phyloP scores from a whole-genome alignment of 1,140 invertebrate species.

The Bombus turneri region DNA sequence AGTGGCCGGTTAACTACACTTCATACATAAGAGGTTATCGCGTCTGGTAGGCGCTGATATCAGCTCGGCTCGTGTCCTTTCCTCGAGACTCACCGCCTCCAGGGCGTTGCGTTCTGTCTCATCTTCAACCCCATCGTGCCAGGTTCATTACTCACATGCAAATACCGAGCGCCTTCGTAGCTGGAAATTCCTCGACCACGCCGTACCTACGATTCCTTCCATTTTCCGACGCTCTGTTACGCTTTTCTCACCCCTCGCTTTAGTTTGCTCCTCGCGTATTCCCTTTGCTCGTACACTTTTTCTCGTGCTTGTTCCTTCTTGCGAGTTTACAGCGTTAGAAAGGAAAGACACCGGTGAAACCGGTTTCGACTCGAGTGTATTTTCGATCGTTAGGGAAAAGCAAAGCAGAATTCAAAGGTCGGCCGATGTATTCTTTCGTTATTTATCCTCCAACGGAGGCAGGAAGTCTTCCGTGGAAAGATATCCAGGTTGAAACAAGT shows the following conservation, averaged over 20 bases:
- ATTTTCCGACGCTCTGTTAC: background rate
- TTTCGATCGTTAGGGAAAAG: background rate
- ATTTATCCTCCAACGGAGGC: background rate
- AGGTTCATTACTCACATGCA: conserved; percentile 69
- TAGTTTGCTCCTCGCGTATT: background rate
- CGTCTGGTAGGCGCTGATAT: conserved; percentile 69
- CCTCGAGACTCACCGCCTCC: conserved; percentile 1
- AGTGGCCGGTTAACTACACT: conserved; percentile 68
- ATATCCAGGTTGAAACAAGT: background rate
- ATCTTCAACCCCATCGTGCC: conserved; percentile 52
- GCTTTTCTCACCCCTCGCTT: background rate
- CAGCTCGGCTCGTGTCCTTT: conserved; percentile 35
- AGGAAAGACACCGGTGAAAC: background rate
- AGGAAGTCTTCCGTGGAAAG: background rate
- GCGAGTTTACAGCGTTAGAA: background rate
- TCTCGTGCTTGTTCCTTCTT: background rate
- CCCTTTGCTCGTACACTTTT: background rate
- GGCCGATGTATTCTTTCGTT: background rate
- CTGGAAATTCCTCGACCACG: conserved; percentile 15
- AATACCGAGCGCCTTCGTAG: conserved; percentile 47
- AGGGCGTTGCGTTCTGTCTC: conserved; percentile 42
- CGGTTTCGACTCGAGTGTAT: background rate
- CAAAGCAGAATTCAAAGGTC: background rate
- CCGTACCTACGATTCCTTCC: background rate
- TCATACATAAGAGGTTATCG: conserved; percentile 72